Evolutionary conservation across 2,797 vertebrate species (phyloP), one percentile per base, ranked within the genome.

Genomic region (Hyperoplus lanceolatus): DNA sequence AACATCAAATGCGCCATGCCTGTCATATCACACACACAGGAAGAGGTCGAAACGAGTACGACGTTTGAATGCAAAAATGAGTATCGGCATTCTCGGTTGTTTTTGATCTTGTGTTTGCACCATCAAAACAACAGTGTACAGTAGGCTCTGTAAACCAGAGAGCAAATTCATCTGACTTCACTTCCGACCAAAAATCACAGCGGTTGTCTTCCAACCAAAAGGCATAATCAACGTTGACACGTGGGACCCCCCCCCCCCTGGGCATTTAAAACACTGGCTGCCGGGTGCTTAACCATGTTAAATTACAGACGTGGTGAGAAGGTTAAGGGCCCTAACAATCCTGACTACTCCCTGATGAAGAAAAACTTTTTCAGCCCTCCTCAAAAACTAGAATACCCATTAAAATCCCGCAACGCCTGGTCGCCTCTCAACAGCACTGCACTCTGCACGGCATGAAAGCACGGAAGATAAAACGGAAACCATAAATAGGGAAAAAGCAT

Each of bases 401-500:
- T 91, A 87, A 89, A 89, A 50, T 67, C 70, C 72, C 49, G 67
- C 64, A 72, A 88, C 56, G 85, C 87, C 85, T 86, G 71, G 42
- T 53, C 77, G 76, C 86, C 78, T 89, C 79, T 85, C 81, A 63
- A 54, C 86, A 74, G 74, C 81, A 8, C 85, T 82, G 59, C 4
- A 46, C 48, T 8, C 74, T 73, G 81, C 78, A 18, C 56, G 62
- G 77, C 80, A 75, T 63, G 76, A 88, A 86, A 80, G 83, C 64
- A 1, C 43, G 56, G 68, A 71, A 91, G 88, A 91, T 92, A 89
- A 92, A 89, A 88, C 66, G 50, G 75, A 86, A 87, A 90, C 60
- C 36, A 90, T 88, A 85, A 92, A 89, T 81, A 75, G 82, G 53
- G 86, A 90, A 89, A 91, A 89, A 91, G 88, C 50, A 73, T 60